These are phyloP conservation scores for Drosophila kanapiae DNA, from an alignment of 1,140 invertebrate species.

Conservation along the genomic window DNA sequence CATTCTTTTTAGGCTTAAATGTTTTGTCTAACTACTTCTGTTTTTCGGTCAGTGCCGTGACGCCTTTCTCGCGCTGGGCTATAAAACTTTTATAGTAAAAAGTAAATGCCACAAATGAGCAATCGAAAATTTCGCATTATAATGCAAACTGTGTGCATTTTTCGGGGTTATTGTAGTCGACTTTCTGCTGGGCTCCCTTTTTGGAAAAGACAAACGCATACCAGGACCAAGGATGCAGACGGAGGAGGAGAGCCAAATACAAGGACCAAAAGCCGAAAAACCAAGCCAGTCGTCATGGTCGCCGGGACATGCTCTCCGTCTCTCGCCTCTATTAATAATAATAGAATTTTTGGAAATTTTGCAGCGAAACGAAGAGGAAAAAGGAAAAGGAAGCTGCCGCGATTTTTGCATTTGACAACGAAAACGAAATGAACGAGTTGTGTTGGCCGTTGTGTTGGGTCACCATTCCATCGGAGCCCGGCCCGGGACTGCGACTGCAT, in stretches of 20 bases:
- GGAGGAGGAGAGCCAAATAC: constrained; percentile 2
- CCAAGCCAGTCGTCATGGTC: constrained; percentile 74
- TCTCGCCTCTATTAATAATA: constrained; percentile 77
- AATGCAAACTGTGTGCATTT: constrained; percentile 84
- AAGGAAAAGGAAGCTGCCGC: constrained; percentile 77
- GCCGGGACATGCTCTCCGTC: constrained; percentile 17
- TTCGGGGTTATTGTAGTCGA: constrained; percentile 79
- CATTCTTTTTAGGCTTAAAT: no score
- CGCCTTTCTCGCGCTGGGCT: constrained; percentile 44
- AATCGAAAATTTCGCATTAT: constrained; percentile 84
- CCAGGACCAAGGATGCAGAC: constrained; percentile 41
- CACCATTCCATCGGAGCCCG: constrained; percentile 20
- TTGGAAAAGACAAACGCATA: constrained; percentile 75
- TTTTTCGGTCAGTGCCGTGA: background rate
- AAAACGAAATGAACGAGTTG: constrained; percentile 65
- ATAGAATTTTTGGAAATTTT: constrained; percentile 82
- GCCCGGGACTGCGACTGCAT: constrained; percentile 27
- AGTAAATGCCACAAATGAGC: constrained; percentile 84
- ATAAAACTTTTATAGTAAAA: constrained; percentile 84
- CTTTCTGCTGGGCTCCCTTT: constrained; percentile 29
- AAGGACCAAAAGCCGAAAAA: constrained; percentile 16
- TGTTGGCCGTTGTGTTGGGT: constrained; percentile 20
- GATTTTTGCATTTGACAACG: constrained; percentile 80
- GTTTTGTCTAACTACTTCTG: background rate
- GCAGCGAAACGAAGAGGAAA: constrained; percentile 50